Conservation (phyloP, 2,797 vertebrate species). For the Pseudochromis fuscus region DNA sequence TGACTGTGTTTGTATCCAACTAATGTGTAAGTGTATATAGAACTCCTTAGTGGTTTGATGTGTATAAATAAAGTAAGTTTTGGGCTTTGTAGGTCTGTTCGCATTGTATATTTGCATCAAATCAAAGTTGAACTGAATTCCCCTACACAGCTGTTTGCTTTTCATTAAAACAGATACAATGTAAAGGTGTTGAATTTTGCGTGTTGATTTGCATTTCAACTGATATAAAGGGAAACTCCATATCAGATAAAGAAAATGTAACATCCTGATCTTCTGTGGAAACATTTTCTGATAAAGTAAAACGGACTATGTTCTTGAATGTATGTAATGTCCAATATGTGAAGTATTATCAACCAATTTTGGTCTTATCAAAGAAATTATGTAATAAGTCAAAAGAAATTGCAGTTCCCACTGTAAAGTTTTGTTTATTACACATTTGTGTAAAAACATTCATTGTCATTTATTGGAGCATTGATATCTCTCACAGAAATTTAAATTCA, state of each 20-base stretch:
- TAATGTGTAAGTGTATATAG: constrained; percentile 75
- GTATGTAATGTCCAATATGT: not conserved
- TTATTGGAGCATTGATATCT: too few species aligned
- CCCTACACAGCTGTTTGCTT: constrained; percentile 80
- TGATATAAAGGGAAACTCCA: not conserved
- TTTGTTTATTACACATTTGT: too few species aligned
- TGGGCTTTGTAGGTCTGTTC: constrained; percentile 79
- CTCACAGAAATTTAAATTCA: too few species aligned
- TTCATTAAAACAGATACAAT: constrained; percentile 79
- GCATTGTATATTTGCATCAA: constrained; percentile 85
- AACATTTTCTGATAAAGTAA: not conserved
- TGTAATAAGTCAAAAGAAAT: not conserved
- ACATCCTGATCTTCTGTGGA: not conserved
- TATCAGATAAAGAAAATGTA: not conserved
- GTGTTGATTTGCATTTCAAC: constrained; percentile 33
- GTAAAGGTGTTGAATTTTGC: constrained; percentile 31
- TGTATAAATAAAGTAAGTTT: constrained; percentile 78
- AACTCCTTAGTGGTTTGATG: constrained; percentile 75
- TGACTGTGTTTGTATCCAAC: constrained; percentile 77
- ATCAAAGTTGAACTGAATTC: constrained; percentile 72
- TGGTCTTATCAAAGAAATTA: not conserved
- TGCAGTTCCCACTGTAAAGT: too few species aligned
- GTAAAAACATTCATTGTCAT: too few species aligned
- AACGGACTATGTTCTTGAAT: not conserved
- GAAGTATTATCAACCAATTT: not conserved